These are phyloP conservation scores for Ardeotis arabs DNA, from an alignment of 2,113 vertebrate genomes.

Conservation along the genomic window DNA sequence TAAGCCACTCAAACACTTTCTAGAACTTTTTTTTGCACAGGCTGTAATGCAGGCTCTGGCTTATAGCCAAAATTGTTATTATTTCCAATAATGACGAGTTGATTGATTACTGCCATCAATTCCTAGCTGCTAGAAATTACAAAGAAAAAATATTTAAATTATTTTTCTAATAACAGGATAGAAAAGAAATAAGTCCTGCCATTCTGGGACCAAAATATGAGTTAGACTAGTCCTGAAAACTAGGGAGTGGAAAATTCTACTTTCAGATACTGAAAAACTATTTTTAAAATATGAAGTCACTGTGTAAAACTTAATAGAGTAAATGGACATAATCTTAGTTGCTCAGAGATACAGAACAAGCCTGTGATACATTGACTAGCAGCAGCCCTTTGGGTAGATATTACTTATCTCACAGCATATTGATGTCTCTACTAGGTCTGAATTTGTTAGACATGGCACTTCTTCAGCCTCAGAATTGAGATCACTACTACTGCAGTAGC, in stretches of 20 bases:
- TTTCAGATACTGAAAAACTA: neutral
- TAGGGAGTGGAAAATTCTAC: neutral
- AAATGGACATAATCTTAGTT: neutral
- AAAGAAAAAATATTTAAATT: neutral
- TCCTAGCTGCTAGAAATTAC: neutral
- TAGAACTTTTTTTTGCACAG: neutral
- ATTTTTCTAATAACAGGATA: neutral
- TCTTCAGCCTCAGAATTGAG: neutral
- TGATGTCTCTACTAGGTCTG: neutral
- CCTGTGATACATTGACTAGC: neutral
- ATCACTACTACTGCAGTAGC: neutral
- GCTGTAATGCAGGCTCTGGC: neutral
- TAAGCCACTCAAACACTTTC: neutral
- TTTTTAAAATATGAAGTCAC: neutral
- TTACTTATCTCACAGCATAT: neutral
- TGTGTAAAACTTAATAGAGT: neutral
- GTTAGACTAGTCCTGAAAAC: neutral
- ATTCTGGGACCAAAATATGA: neutral
- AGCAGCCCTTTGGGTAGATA: neutral
- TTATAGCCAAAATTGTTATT: neutral
- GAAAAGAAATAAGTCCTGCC: neutral
- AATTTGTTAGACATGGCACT: neutral
- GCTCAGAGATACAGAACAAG: neutral
- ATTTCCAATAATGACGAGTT: neutral
- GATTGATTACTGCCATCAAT: neutral